Conservation (phyloP, 53 echinoderm and acorn worm species). For the Holothuria leucospilota region DNA sequence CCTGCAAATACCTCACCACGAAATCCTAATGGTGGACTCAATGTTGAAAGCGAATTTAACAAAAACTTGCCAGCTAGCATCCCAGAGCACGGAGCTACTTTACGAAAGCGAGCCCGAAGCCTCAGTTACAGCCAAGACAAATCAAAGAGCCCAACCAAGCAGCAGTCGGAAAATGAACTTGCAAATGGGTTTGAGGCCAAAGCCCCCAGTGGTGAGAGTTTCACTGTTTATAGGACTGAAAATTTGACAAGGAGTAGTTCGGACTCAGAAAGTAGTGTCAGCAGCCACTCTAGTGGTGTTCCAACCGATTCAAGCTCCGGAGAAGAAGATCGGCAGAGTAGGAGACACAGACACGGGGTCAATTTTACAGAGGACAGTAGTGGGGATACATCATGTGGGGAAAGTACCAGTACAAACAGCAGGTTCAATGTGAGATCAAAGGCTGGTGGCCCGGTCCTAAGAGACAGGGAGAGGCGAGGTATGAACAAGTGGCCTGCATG, state of each 20-base stretch:
- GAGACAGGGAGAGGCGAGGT: slow-evolving; percentile 86
- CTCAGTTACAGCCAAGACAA: slow-evolving; percentile 80
- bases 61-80: slow-evolving; percentile 72
- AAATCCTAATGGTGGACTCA: slow-evolving; percentile 57
- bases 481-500: slow-evolving; percentile 21
- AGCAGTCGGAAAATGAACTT: slow-evolving; percentile 47
- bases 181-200: slow-evolving; percentile 44
- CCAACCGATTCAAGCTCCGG: slow-evolving; percentile 83
- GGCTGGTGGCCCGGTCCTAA: slow-evolving; percentile 79
- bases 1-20: slow-evolving; percentile 49
- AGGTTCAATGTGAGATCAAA: slow-evolving; percentile 65
- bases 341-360: slow-evolving; percentile 68
- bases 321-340: slow-evolving; percentile 65
- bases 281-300: slow-evolving; percentile 75
- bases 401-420: slow-evolving; percentile 92
- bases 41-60: slow-evolving; percentile 82
- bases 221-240: slow-evolving; percentile 82
- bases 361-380: slow-evolving; percentile 95
- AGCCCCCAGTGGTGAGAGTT: slow-evolving; percentile 82
- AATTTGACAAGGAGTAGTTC: slow-evolving; percentile 84
- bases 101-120: slow-evolving; percentile 83
- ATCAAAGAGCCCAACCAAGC: slow-evolving; percentile 71
- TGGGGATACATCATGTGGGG: slow-evolving; percentile 93
- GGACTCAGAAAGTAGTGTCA: slow-evolving; percentile 80
- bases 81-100: slow-evolving; percentile 62